Base-by-base conservation (phyloP, 2,888 invertebrate species). In the Stenodema calcarata region DNA sequence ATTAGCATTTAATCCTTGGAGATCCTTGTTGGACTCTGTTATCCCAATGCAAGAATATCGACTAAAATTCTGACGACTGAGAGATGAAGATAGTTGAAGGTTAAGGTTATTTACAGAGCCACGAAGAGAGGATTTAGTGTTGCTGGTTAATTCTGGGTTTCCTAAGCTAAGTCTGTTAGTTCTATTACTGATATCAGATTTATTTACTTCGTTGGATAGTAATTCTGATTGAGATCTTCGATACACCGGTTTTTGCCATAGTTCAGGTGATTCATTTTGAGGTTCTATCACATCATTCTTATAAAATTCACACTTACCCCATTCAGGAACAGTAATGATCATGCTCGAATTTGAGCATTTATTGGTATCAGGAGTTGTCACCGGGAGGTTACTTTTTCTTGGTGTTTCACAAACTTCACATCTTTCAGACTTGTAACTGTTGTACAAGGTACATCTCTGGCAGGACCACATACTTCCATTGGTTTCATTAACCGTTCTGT, bases 321-420 rank as follows among this genome's bases (percentile, higher is more conserved):
- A 92, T 27, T 92, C 91, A n/a, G 92, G 92, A 47, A 92, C 91
- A 41, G 91, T 91, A 79, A 92, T 92, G 16, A 92, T 91, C 28
- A 92, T 91, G 9, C 84, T 75, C 9, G 84, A 47, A 30, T 84
- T 54, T 9, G 70, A 9, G 44, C 70, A 30, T 28, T 84, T 84
- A 28, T 92, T 92, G 28, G 70, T 86, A 42, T 93, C 93, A 86
- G 92, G 83, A 54, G 86, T 87, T 41, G 87, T 88, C 62, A 87
- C 81, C 18, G 89, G 88, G 69, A 88, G 88, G 87, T 89, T 89
- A 23, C 89, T 88, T 88, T 89, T 92, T 89, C 94, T 92, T 0
- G 95, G 95, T 0, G 95, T 93, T 89, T 95, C 93, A 90, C 96
- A 96, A 0, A 95, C 95, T 89, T 95, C 95, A 91, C 96, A 96